Evolutionary conservation across 2,113 vertebrate species (phyloP).

Genomic region (Hystrix cristata): DNA sequence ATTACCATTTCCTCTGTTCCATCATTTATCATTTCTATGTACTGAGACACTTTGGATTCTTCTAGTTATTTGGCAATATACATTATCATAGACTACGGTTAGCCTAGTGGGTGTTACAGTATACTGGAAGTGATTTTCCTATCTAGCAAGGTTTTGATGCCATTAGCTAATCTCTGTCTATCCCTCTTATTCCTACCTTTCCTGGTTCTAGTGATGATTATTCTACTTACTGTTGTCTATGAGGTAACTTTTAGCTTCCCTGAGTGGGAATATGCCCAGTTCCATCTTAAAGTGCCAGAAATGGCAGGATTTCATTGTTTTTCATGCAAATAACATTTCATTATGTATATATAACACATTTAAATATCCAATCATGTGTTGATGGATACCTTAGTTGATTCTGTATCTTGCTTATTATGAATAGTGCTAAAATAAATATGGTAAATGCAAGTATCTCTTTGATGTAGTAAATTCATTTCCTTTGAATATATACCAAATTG

Average conservation of each 20-base stretch:
- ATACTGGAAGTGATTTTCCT: too few species aligned
- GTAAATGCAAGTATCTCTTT: not conserved
- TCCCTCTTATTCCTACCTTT: not conserved
- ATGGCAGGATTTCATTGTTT: not conserved
- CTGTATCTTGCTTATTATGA: not conserved
- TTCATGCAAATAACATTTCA: not conserved
- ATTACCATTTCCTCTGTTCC: not conserved
- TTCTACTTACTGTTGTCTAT: not conserved
- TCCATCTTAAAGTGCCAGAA: not conserved
- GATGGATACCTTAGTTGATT: not conserved
- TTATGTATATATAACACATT: not conserved
- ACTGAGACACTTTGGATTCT: not conserved
- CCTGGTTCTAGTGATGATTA: not conserved
- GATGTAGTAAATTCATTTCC: not conserved
- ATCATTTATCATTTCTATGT: not conserved
- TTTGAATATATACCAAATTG: not conserved
- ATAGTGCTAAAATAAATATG: not conserved
- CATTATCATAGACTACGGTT: not conserved
- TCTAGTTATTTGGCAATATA: not conserved
- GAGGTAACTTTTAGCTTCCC: not conserved
- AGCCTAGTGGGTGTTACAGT: not conserved
- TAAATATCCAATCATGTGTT: not conserved
- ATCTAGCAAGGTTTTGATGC: not conserved
- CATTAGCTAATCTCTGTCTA: not conserved
- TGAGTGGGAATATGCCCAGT: not conserved